Conservation (phyloP, 2,113 vertebrate species). For the Corythoichthys haematopterus region DNA sequence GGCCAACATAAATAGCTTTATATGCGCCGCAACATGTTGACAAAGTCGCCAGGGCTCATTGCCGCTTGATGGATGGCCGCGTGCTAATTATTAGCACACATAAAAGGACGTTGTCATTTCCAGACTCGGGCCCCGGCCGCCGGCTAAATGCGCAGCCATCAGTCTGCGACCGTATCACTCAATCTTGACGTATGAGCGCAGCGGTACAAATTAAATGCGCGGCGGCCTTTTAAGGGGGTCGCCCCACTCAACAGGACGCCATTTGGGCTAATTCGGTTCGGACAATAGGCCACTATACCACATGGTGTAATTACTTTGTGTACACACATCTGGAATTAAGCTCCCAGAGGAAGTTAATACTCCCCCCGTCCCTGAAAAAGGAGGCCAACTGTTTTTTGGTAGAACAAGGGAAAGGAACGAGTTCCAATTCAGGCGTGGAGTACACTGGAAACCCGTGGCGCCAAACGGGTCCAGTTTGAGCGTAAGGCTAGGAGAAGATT, state of each 20-base stretch:
- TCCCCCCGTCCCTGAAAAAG: constrained; percentile 30
- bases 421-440: background rate
- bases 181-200: constrained; percentile 77
- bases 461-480: background rate
- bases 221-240: constrained; percentile 65
- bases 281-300: constrained; percentile 75
- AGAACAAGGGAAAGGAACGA: constrained; percentile 31
- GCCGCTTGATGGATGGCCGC: constrained; percentile 71
- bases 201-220: constrained; percentile 74
- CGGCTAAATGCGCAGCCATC: constrained; percentile 69
- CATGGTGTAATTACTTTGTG: constrained; percentile 72
- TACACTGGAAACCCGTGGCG: background rate
- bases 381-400: constrained; percentile 38
- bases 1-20: constrained; percentile 65
- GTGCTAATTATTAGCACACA: constrained; percentile 75
- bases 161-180: constrained; percentile 72
- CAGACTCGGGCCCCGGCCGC: constrained; percentile 62
- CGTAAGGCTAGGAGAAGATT: constrained; percentile 29
- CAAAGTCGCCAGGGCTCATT: constrained; percentile 67
- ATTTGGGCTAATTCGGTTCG: constrained; percentile 72
- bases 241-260: constrained; percentile 66
- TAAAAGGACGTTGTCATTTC: constrained; percentile 76
- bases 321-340: constrained; percentile 76
- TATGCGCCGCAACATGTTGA: constrained; percentile 67
- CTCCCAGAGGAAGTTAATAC: constrained; percentile 64